Conservation (phyloP, 2,888 invertebrate genomes). For the Strigamia maritima region DNA sequence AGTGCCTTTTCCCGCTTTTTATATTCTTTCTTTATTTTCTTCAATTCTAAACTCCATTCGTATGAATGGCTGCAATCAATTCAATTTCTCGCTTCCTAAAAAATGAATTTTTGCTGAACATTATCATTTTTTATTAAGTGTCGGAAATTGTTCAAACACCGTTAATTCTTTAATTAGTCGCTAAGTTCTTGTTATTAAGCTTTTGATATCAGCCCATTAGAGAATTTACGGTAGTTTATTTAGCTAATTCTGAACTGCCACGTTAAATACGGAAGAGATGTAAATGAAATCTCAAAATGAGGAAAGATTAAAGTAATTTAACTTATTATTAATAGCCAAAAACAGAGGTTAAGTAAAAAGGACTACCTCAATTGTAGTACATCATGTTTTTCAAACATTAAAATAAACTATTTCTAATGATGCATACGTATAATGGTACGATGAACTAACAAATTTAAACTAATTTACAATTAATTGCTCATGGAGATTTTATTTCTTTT, state of each 20-base stretch:
- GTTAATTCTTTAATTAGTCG: too few relatives aligned
- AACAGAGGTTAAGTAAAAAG: not conserved
- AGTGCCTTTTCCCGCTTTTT: not conserved
- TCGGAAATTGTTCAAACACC: too few relatives aligned
- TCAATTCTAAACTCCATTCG: not conserved
- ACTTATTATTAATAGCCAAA: constrained; percentile 1
- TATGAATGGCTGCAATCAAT: not conserved
- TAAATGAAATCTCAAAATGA: not conserved
- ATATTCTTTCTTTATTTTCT: not conserved
- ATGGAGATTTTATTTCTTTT: not conserved
- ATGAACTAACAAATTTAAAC: not conserved
- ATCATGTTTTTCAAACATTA: not conserved
- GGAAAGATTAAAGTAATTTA: not conserved
- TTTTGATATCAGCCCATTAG: too few relatives aligned
- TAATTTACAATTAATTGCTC: constrained; percentile 13
- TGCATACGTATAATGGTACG: not conserved
- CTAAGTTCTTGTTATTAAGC: too few relatives aligned
- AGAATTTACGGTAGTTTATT: too few relatives aligned
- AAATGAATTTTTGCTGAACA: too few relatives aligned
- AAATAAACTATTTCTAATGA: not conserved
- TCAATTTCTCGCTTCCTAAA: not conserved
- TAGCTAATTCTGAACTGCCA: too few relatives aligned
- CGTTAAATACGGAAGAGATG: too few relatives aligned
- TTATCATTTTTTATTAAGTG: too few relatives aligned
- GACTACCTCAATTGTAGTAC: not conserved